Evolutionary conservation across 1,140 invertebrate genomes (phyloP).

Genomic region (Drosophila varians): DNA sequence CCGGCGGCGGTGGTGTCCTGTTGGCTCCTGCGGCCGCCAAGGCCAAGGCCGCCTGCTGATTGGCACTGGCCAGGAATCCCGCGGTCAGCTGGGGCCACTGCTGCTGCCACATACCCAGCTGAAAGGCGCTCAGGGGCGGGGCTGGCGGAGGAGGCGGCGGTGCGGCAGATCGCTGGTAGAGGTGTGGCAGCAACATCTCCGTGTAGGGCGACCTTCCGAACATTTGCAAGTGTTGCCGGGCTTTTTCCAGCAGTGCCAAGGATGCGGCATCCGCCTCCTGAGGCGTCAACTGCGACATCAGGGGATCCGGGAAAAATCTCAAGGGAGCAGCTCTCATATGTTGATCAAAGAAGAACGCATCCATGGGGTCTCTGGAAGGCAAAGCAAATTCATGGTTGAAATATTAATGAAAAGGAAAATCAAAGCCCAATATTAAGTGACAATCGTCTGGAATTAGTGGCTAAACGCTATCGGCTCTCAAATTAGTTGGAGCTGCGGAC

Average conservation of each 20-base stretch:
- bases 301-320: constrained; percentile 85
- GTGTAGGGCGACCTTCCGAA: constrained; percentile 84
- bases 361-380: constrained; percentile 86
- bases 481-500: not conserved
- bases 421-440: not conserved
- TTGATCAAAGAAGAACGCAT: constrained; percentile 87
- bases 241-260: constrained; percentile 86
- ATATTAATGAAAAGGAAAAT: not conserved
- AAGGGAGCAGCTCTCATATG: constrained; percentile 87
- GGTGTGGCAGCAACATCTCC: constrained; percentile 80
- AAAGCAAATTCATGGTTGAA: not conserved
- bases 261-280: constrained; percentile 86
- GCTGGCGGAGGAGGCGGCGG: constrained; percentile 63
- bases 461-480: not conserved
- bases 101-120: constrained; percentile 83
- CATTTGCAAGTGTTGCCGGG: constrained; percentile 86
- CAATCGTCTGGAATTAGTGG: not conserved
- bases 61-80: constrained; percentile 79
- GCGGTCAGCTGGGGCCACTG: constrained; percentile 83
- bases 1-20: constrained; percentile 56
- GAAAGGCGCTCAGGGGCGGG: constrained; percentile 72
- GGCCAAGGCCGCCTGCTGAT: constrained; percentile 75
- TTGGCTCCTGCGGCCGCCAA: constrained; percentile 70
- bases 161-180: constrained; percentile 79
- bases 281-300: constrained; percentile 84